Conservation (phyloP, 2,888 invertebrate species). For the Archips crataeganus region DNA sequence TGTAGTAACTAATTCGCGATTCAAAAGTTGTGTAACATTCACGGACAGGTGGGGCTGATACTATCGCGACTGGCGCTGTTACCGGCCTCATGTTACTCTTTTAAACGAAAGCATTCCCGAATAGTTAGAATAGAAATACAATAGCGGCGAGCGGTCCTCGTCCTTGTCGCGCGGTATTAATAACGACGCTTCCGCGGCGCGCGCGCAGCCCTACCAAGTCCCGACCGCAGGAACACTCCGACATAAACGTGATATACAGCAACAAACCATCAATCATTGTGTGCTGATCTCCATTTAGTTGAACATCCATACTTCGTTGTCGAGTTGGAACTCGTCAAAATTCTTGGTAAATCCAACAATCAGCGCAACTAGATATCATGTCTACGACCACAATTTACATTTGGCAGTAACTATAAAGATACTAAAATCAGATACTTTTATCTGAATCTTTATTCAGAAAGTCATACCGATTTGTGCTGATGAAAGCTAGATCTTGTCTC, state of each 20-base stretch:
- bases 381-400: neutral
- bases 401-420: neutral
- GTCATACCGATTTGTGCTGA: neutral
- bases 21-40: neutral
- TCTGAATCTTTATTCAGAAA: neutral
- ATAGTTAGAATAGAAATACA: conserved; percentile 18
- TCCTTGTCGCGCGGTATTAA: conserved; percentile 23
- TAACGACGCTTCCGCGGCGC: conserved; percentile 21
- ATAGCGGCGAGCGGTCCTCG: conserved; percentile 15
- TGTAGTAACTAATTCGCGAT: neutral
- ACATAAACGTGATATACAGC: neutral
- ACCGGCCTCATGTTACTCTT: neutral
- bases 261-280: neutral
- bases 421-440: neutral
- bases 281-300: neutral
- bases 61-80: conserved; percentile 2
- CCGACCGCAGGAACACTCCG: neutral
- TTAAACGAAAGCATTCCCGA: conserved; percentile 7
- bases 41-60: conserved; percentile 5
- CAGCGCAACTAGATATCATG: neutral
- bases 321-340: neutral
- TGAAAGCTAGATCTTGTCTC: neutral
- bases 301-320: neutral
- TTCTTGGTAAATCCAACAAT: neutral
- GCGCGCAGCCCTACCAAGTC: neutral